Evolutionary conservation across 1,140 invertebrate genomes (phyloP).

Genomic region (Eriosoma lanigerum): DNA sequence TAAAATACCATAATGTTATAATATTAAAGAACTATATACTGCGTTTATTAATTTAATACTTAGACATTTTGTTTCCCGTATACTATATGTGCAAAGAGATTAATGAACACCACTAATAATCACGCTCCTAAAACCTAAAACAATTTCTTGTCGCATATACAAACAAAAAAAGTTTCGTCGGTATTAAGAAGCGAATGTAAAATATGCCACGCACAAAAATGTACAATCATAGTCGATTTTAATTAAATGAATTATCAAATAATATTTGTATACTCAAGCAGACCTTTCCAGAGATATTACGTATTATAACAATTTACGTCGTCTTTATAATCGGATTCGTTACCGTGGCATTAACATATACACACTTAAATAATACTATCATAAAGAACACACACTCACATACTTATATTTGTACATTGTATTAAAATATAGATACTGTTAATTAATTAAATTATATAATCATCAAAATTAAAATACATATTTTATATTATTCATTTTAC

Average conservation of each 20-base stretch:
- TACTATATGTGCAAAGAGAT: too few species aligned
- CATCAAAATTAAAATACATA: background rate
- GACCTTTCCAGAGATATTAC: conserved; percentile 20
- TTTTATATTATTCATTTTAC: background rate
- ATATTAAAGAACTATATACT: too few species aligned
- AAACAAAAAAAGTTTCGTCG: too few species aligned
- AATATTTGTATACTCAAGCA: background rate
- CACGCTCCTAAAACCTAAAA: too few species aligned
- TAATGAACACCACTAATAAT: too few species aligned
- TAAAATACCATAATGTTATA: too few species aligned
- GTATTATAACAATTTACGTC: too few species aligned
- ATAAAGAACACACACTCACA: too few species aligned
- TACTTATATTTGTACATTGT: background rate
- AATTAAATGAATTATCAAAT: conserved; percentile 19
- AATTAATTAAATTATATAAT: background rate
- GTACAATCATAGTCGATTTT: background rate
- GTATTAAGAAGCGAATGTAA: too few species aligned
- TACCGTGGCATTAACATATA: background rate
- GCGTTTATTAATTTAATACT: too few species aligned
- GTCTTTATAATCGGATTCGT: background rate
- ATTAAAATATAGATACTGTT: background rate
- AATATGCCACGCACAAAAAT: background rate
- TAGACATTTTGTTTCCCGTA: too few species aligned
- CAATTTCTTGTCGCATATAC: too few species aligned
- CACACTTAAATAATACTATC: background rate